phyloP scores from a whole-genome alignment of 2,888 invertebrate species.

The Platycnemis pennipes region DNA sequence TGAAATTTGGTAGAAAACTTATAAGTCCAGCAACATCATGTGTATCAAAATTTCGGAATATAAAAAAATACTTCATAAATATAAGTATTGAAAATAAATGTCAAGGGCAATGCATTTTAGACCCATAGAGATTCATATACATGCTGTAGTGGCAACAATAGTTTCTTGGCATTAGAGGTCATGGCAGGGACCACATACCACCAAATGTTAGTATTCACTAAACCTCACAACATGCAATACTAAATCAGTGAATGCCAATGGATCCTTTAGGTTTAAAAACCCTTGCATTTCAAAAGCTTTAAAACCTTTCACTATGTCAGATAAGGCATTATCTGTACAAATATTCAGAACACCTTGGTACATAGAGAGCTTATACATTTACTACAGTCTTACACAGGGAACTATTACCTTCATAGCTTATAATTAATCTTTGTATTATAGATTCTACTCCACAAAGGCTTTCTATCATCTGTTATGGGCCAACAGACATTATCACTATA shows the following conservation, averaged over 20 bases:
- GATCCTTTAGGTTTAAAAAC: not conserved
- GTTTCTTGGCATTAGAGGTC: not conserved
- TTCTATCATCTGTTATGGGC: constrained; percentile 46
- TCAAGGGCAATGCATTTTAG: constrained; percentile 27
- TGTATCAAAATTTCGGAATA: constrained; percentile 47
- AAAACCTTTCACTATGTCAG: constrained; percentile 41
- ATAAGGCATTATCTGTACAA: constrained; percentile 44
- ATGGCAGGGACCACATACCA: constrained; percentile 39
- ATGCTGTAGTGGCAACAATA: constrained; percentile 16
- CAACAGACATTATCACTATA: constrained; percentile 59
- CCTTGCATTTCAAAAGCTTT: constrained; percentile 50
- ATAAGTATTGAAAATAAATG: constrained; percentile 52
- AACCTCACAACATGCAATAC: constrained; percentile 32
- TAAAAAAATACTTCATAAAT: constrained; percentile 52
- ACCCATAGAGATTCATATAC: constrained; percentile 18
- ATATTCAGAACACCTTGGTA: constrained; percentile 52
- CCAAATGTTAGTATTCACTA: not conserved
- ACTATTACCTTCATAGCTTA: constrained; percentile 42
- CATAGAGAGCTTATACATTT: constrained; percentile 30
- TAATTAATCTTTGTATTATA: constrained; percentile 23
- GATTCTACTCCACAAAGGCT: constrained; percentile 13
- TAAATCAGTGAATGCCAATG: not conserved
- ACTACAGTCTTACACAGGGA: constrained; percentile 42
- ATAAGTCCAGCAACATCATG: constrained; percentile 35
- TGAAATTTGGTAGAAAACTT: constrained; percentile 60